These are phyloP conservation scores for Rallus limicola DNA, from an alignment of 2,113 vertebrate species.

Conservation along the genomic window DNA sequence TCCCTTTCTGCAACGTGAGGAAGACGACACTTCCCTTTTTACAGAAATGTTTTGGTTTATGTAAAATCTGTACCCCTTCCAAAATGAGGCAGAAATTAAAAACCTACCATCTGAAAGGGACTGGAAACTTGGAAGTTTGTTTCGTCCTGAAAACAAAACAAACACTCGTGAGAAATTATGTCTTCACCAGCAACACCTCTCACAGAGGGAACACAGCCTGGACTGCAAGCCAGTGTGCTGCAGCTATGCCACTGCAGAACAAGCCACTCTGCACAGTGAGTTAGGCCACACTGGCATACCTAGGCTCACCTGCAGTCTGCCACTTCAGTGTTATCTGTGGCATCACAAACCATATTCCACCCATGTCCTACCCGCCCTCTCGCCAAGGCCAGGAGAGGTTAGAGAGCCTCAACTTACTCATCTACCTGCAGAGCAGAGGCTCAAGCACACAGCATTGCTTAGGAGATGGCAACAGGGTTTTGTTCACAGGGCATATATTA, in stretches of 20 bases:
- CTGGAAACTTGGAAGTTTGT: slow-evolving; percentile 81
- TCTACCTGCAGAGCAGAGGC: background rate
- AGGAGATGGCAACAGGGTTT: background rate
- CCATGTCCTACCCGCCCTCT: background rate
- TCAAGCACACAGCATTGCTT: background rate
- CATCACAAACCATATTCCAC: background rate
- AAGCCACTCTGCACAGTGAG: background rate
- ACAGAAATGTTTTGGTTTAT: background rate
- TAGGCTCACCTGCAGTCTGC: background rate
- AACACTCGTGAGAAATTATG: background rate
- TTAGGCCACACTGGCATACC: background rate
- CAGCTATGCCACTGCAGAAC: background rate
- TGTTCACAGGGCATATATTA: background rate
- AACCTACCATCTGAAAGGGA: slow-evolving; percentile 87
- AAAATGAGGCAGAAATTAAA: background rate
- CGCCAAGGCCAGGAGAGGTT: background rate
- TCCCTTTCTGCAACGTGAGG: background rate
- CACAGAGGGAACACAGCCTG: background rate
- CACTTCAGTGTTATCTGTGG: background rate
- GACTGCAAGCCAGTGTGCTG: background rate
- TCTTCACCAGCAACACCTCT: background rate
- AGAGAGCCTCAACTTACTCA: background rate
- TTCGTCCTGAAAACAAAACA: slow-evolving; percentile 79
- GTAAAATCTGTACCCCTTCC: background rate
- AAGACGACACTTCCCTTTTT: background rate